phyloP scores from a whole-genome alignment of 2,797 vertebrate species.

The Lerista edwardsae region DNA sequence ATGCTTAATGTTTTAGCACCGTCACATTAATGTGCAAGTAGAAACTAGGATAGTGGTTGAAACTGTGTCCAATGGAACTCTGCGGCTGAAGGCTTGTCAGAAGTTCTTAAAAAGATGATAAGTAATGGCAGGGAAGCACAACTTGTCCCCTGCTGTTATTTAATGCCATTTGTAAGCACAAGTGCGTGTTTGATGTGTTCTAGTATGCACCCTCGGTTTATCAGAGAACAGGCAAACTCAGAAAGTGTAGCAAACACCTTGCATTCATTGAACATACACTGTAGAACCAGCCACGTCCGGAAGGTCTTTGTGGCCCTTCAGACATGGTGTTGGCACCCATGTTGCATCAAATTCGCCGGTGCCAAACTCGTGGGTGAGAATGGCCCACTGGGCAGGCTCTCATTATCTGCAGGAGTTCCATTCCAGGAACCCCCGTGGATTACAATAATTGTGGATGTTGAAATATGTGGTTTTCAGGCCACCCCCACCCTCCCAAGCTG shows the following conservation, averaged over 20 bases:
- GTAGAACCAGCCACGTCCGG: no score
- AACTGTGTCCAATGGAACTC: not conserved
- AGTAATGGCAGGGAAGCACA: not conserved
- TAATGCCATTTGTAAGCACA: not conserved
- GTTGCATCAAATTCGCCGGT: no score
- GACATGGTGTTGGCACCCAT: no score
- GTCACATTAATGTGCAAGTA: not conserved
- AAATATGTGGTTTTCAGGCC: no score
- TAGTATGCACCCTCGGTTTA: not conserved
- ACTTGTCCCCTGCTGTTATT: not conserved
- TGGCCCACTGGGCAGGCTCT: no score
- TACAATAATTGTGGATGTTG: no score
- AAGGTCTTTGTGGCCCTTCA: no score
- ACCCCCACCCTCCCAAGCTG: no score
- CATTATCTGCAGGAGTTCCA: no score
- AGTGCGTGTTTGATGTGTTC: not conserved
- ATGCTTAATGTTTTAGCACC: not conserved
- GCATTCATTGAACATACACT: not conserved
- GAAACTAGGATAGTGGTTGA: not conserved
- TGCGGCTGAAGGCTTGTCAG: not conserved
- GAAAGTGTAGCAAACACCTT: not conserved
- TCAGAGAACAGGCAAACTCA: not conserved
- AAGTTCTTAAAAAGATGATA: not conserved
- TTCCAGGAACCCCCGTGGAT: no score
- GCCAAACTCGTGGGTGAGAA: no score